Evolutionary conservation across 64 coral and sea anemone species (phyloP), one percentile per base, ranked within the genome.

Genomic region (Pocillopora verrucosa): DNA sequence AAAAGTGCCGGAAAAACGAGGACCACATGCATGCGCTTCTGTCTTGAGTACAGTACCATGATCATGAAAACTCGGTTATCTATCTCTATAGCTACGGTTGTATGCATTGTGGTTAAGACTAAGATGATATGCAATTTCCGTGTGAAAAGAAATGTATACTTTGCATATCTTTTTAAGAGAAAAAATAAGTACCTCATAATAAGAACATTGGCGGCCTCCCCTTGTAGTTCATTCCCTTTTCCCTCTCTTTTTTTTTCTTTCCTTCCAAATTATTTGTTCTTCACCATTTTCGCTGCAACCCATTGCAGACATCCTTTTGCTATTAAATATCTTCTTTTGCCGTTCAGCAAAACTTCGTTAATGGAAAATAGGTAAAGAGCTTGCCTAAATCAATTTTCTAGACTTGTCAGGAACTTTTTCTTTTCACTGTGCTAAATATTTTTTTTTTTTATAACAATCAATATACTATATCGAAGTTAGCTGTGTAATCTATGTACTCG

Each of bases 1-100:
- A 76, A 76, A 76, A 45, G 74, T 76, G 74, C 11, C 74, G 74
- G 34, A 76, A 76, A 37, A 76, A 76, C 24, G 74, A 76, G 5
- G 74, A 76, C 74, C 20, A 76, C 36, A 76, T 76, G 24, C 74
- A 76, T 76, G 36, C 74, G 36, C 24, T 76, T 20, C 74, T 76
- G 34, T 76, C 74, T 16, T 76, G 34, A 76, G 16, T 76, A 38
- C 34, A 25, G 34, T 14, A 37, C 9, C 74, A 76, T 41, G 10
- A 38, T 13, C 34, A 11, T 76, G 1, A 24, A n/a, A 4, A 73
- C 69, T 73, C 22, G 11, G 3, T 38, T 1, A 38, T 76, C 19
- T 36, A 30, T 30, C 30, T 14, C 30, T 37, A 34, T 15, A 1
- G 7, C 73, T 75, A 26, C 10, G 25, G 34, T 22, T 5, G 25